phyloP scores from a whole-genome alignment of 2,113 vertebrate genomes.

The Boleophthalmus pectinirostris region DNA sequence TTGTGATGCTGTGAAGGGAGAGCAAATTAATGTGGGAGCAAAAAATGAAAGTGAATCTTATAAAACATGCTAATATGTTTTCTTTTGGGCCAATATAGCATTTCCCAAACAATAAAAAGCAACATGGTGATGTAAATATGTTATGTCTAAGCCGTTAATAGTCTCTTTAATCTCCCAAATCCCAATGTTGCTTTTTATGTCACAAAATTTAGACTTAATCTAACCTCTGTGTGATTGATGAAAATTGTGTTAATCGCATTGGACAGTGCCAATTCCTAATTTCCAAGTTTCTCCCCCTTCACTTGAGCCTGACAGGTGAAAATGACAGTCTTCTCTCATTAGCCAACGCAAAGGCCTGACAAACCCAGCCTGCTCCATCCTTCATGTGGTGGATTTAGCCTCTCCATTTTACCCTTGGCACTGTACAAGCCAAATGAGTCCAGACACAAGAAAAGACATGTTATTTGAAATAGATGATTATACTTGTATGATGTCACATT shows the following conservation, averaged over 20 bases:
- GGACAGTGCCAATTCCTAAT: slow-evolving; percentile 1
- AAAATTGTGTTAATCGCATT: not conserved
- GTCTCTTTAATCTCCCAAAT: not conserved
- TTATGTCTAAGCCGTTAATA: too few species aligned
- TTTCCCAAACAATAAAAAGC: too few species aligned
- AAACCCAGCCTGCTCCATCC: not conserved
- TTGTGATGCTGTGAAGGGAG: too few species aligned
- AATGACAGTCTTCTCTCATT: slow-evolving; percentile 19
- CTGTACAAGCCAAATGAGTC: slow-evolving; percentile 11
- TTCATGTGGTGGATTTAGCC: not conserved
- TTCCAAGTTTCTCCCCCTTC: not conserved
- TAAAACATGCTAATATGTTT: too few species aligned
- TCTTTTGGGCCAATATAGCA: too few species aligned
- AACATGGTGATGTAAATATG: too few species aligned
- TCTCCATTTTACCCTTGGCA: slow-evolving; percentile 9
- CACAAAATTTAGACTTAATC: not conserved
- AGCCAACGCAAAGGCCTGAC: not conserved
- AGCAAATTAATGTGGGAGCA: too few species aligned
- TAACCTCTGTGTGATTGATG: slow-evolving; percentile 3
- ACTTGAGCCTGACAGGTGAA: slow-evolving; percentile 2
- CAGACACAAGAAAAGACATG: not conserved
- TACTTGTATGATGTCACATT: slow-evolving; percentile 10
- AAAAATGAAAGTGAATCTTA: too few species aligned
- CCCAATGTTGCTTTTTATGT: not conserved
- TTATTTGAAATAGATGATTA: slow-evolving; percentile 16